Evolutionary conservation across 2,888 invertebrate genomes (phyloP), one percentile per base, ranked within the genome.

Genomic region (Leptopterna dolabrata): DNA sequence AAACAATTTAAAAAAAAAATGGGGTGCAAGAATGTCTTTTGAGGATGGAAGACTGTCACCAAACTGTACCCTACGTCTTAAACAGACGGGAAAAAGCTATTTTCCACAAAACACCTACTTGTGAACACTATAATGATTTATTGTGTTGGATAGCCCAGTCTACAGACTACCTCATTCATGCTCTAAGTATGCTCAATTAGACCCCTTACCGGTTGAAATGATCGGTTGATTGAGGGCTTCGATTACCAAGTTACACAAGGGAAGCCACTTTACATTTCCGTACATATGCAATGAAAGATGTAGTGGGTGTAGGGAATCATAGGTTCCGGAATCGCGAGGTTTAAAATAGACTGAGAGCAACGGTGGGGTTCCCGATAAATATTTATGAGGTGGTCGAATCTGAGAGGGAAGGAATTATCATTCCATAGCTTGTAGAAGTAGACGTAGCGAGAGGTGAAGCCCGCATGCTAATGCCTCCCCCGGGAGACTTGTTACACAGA

Each of bases 381-480:
- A 87, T 87, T 87, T 87, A 87, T 87, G 80, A 80, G 78, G 41
- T 43, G 76, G 80, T 87, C 86, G 86, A 87, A 87, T 87, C 86
- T 78, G 73, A 29, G 76, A 80, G 71, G 47, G 27, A 41, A 41
- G 86, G 70, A 87, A 87, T 87, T 80, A 87, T 87, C 86, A 87
- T 87, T 87, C 86, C 86, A 87, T 87, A 87, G 86, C 86, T 80
- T 70, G 78, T 87, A 87, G 78, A 78, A 76, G 76, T 36, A 76
- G 78, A 87, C 43, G 70, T 51, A 63, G 76, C 45, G 47, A 85
- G 76, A 36, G 41, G 43, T 30, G 36, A 41, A 85, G 76, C 85
- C 85, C 86, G 86, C 86, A 87, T 87, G 86, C 86, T 87, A 87
- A 87, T 87, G 86, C 80, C 51, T 36, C 41, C 30, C 76, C 29